Evolutionary conservation across 2,797 vertebrate genomes (phyloP).

Genomic region (Oophaga sylvatica): DNA sequence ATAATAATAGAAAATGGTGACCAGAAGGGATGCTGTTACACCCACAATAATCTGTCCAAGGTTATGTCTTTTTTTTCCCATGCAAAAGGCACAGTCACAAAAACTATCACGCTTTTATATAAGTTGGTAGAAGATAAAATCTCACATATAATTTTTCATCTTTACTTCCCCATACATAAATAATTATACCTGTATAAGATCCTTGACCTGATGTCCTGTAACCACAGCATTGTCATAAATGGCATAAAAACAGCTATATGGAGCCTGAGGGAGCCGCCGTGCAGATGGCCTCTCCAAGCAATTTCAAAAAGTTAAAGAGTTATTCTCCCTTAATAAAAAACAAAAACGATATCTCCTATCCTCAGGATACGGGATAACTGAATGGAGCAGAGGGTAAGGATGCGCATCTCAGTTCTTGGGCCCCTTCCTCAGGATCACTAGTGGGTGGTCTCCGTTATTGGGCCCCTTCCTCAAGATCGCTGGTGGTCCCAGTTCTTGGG

Average conservation of each 20-base stretch:
- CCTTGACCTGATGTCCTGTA: too few species aligned
- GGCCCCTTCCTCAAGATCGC: too few species aligned
- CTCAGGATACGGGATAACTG: too few species aligned
- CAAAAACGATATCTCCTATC: too few species aligned
- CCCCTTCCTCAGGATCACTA: too few species aligned
- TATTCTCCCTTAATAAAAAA: too few species aligned
- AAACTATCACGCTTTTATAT: neutral
- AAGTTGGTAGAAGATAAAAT: constrained; percentile 7
- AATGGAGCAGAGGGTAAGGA: too few species aligned
- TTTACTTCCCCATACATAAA: neutral
- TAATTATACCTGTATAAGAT: neutral
- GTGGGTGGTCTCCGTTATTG: too few species aligned
- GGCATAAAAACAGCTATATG: neutral
- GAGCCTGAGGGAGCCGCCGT: neutral
- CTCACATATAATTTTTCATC: constrained; percentile 10
- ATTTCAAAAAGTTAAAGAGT: neutral
- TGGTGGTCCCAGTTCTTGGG: too few species aligned
- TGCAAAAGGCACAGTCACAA: constrained; percentile 48
- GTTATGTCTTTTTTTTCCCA: neutral
- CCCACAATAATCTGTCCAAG: neutral
- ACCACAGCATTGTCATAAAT: too few species aligned
- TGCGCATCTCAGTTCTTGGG: too few species aligned
- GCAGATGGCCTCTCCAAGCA: neutral
- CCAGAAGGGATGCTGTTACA: neutral
- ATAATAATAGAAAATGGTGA: constrained; percentile 13